Base-by-base conservation (phyloP, 2,113 vertebrate species). In the Indri indri region DNA sequence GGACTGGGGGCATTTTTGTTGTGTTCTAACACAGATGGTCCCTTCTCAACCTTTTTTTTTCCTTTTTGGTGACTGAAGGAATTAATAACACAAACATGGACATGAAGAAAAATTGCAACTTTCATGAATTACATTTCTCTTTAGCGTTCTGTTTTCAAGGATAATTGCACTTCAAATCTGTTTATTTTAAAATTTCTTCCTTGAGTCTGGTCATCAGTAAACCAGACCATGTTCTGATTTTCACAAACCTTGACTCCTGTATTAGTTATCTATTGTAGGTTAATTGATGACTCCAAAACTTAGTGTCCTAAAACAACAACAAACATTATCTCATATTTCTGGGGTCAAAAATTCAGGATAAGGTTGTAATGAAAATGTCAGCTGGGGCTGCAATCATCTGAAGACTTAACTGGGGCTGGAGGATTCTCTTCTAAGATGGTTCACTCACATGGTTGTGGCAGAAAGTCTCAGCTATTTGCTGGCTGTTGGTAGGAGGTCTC, bases 321-420 rank as follows among this genome's bases (percentile, higher is more conserved):
- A 90, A 86, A 68, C 11, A 87, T 94, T 81, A 68, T 63, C 20
- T 74, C 74, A 54, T n/a, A 81, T 82, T 92, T 96, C 59, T 71
- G 30, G 45, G 68, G 5, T 90, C 54, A 66, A 47, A 90, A 79
- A 92, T 87, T 92, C n/a, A 87, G 63, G 8, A 70, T 57, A 85
- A 92, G 30, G 74, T 82, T 94, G 34, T 77, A 82, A 92, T 82
- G 27, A 77, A 96, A 71, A 88, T 88, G 47, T 73, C 68, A 93
- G 18, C 9, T 77, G 45, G 50, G 45, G 8, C 27, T 76, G 8
- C 14, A 95, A 34, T 52, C 68, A 87, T 87, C 27, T 86, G 47
- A 87, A 94, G 47, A 92, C 47, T 50, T 87, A 71, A 88, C n/a
- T 50, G 25, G 40, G 27, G 20, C 25, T 27, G 32, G 79, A 91